A percentile compares a stretch with the other conserved stretches of the same genome.
Evolutionary conservation across 1,140 invertebrate species (phyloP).

Genomic region (Ephestia elutella): DNA sequence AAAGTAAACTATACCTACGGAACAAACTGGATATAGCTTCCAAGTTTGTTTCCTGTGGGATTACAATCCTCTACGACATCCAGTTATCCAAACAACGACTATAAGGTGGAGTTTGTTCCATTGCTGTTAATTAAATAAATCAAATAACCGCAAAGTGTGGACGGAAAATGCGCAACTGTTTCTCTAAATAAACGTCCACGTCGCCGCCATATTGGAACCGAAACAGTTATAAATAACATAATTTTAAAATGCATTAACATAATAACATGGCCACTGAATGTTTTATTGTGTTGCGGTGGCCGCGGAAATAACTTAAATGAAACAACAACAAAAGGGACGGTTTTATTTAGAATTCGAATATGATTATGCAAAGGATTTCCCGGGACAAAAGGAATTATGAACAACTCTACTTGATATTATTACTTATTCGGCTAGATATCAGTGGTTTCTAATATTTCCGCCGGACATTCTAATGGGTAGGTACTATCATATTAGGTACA

Average conservation of each 20-base stretch:
- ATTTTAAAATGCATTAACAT: conserved; percentile 5
- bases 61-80: too few species aligned
- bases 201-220: background rate
- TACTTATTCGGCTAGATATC: background rate
- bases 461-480: too few species aligned
- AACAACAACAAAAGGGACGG: conserved; percentile 9
- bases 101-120: background rate
- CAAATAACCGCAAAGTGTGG: background rate
- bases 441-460: background rate
- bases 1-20: too few species aligned
- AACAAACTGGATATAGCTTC: too few species aligned
- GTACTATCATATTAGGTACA: too few species aligned
- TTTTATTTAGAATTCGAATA: conserved; percentile 23
- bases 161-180: background rate
- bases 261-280: conserved; percentile 4
- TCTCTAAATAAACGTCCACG: background rate
- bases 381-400: conserved; percentile 21
- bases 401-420: conserved; percentile 7
- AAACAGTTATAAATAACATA: conserved; percentile 1
- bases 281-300: background rate
- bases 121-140: background rate
- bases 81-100: too few species aligned
- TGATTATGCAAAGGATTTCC: conserved; percentile 22
- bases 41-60: too few species aligned
- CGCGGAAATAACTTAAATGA: conserved; percentile 7